These are phyloP conservation scores for Yoshiicerus persimilis DNA, from an alignment of 1,140 invertebrate genomes.

Conservation along the genomic window DNA sequence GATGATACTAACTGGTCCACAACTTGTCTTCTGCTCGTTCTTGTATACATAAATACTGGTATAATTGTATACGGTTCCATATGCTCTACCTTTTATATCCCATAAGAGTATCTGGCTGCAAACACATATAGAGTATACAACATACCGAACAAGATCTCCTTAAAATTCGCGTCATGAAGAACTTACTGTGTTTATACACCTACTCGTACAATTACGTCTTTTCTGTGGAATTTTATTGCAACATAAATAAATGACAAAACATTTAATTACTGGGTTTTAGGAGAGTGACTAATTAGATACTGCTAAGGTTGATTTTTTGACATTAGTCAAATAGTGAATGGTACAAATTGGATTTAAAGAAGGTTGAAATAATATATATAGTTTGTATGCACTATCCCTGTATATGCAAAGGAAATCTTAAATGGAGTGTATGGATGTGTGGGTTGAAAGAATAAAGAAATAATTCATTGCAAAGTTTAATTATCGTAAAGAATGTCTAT, in stretches of 20 bases:
- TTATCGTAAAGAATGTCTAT: background rate
- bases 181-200: background rate
- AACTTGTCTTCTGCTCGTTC: too few relatives aligned
- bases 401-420: too few relatives aligned
- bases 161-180: background rate
- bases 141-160: background rate
- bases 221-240: background rate
- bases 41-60: too few relatives aligned
- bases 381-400: background rate
- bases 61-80: too few relatives aligned
- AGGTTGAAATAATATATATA: background rate
- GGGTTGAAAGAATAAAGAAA: background rate
- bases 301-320: background rate
- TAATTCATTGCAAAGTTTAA: background rate
- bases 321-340: background rate
- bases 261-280: background rate
- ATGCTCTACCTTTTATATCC: too few relatives aligned
- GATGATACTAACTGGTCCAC: too few relatives aligned
- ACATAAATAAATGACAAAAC: background rate
- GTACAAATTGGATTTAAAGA: background rate
- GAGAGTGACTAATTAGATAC: background rate
- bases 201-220: background rate
- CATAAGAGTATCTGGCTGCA: too few relatives aligned
- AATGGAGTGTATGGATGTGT: background rate
- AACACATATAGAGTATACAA: too few relatives aligned